phyloP scores from a whole-genome alignment of 2,113 vertebrate genomes.

The Tragelaphus scriptus region DNA sequence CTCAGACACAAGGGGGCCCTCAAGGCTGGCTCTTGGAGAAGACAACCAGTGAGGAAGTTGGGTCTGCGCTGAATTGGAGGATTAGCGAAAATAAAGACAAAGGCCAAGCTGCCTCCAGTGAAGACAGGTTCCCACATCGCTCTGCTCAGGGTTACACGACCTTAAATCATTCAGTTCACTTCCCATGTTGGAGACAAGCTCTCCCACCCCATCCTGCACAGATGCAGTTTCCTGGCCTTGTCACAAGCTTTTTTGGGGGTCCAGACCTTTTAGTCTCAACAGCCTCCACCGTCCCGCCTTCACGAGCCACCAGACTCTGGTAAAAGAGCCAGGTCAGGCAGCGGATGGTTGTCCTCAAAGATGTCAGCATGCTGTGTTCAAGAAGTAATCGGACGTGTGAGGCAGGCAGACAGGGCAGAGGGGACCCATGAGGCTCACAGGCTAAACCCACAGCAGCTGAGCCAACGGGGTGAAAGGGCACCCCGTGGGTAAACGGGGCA shows the following conservation, averaged over 20 bases:
- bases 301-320: background rate
- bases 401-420: background rate
- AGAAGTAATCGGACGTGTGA: background rate
- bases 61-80: background rate
- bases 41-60: background rate
- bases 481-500: too few species aligned
- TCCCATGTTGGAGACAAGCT: background rate
- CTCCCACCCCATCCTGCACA: background rate
- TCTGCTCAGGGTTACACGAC: background rate
- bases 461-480: rapidly evolving
- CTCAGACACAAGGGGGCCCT: background rate
- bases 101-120: background rate
- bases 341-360: background rate
- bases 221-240: background rate
- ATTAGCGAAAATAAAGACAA: background rate
- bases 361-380: background rate
- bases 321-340: background rate
- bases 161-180: background rate
- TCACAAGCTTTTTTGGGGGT: background rate
- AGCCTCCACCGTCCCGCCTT: background rate
- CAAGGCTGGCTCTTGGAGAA: background rate
- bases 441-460: background rate
- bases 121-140: background rate
- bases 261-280: background rate
- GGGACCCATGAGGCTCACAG: rapidly evolving